Evolutionary conservation across 2,113 vertebrate genomes (phyloP), one percentile per base, ranked within the genome.

Genomic region (Hypanus sabinus): DNA sequence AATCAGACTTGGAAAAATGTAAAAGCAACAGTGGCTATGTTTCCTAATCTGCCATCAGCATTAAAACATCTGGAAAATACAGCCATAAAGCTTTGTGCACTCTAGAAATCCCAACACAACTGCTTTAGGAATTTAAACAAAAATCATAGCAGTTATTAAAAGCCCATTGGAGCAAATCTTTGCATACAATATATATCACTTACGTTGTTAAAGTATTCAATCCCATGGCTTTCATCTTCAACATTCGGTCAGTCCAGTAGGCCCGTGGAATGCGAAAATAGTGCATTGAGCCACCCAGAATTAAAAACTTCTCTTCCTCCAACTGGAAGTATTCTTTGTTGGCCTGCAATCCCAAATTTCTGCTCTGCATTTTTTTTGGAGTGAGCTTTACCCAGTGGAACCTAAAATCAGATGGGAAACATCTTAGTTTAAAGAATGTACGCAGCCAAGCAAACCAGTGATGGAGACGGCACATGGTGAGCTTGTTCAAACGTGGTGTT

Each of bases 131-230:
- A 65, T 22, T 0, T 3, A 46, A 65, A 10, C n/a, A n/a, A 24
- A 83, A 83, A 83, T 24, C 22, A 55, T 38, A 18, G 46, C 7
- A 24, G 80, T 55, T 46, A 5, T 22, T 55, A 57, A 85, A 85
- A 11, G 5, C 71, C 22, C 5, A 22, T 73, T 73, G 71, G 18
- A 73, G 9, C 11, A 81, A 5, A 30, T 30, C 24, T 60, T 30
- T 30, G 20, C 10, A 60, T 14, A 14, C 8, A 18, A 68, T 27
- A 60, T 20, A 20, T 7, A 65, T 68, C 93, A 95, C 98, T 94
- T 95, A 99, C 98, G 98, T 99, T 0, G 98, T 98, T 94, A 99
- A 97, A 11, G 98, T 99, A 95, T 99, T 99, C 94, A 99, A 95
- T 94, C 98, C 98, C 33, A 98, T 98, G 0, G 98, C 98, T 95